phyloP scores from a whole-genome alignment of 2,113 vertebrate genomes.

The Megaceryle torquata region DNA sequence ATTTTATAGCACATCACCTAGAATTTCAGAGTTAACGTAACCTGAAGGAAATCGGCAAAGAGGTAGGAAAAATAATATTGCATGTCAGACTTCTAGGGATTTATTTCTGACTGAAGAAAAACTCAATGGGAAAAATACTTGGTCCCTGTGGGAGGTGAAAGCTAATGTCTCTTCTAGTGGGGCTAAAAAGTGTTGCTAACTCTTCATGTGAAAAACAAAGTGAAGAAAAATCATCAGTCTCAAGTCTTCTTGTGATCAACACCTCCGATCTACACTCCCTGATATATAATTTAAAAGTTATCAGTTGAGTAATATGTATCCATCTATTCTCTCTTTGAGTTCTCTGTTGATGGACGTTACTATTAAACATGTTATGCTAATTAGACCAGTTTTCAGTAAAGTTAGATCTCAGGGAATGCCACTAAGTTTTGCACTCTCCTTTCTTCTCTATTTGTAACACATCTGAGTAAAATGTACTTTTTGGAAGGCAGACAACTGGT shows the following conservation, averaged over 20 bases:
- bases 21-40: background rate
- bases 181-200: background rate
- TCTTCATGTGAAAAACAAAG: background rate
- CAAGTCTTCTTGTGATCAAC: background rate
- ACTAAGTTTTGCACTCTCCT: background rate
- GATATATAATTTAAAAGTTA: background rate
- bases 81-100: background rate
- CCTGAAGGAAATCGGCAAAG: background rate
- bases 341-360: background rate
- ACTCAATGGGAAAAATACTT: background rate
- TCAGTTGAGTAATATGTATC: background rate
- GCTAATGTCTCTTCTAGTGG: background rate
- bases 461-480: background rate
- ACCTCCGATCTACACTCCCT: background rate
- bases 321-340: background rate
- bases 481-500: background rate
- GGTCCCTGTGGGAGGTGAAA: background rate
- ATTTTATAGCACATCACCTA: background rate
- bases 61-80: background rate
- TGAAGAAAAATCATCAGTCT: background rate
- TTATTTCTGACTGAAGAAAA: background rate
- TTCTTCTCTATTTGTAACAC: background rate
- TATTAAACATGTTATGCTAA: background rate
- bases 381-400: background rate
- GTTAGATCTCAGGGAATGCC: background rate